Percentiles rank a stretch among this genome's conserved stretches.
Evolutionary conservation across 2,113 vertebrate species (phyloP).

Genomic region (Rhabdornis inornatus): DNA sequence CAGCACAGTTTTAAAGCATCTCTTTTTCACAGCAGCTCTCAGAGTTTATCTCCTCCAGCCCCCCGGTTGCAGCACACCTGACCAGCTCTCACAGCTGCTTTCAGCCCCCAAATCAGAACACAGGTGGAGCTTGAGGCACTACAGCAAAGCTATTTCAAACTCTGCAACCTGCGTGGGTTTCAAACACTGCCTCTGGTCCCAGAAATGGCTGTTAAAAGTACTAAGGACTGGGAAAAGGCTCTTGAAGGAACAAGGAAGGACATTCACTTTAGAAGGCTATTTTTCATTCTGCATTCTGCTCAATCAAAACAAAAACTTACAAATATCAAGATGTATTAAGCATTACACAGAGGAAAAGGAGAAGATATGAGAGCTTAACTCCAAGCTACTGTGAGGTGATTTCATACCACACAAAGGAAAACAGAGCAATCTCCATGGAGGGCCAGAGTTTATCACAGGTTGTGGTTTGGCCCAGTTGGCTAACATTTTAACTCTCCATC

Average conservation of each 20-base stretch:
- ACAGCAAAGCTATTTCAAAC: not conserved
- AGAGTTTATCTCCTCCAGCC: not conserved
- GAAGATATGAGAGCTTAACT: not conserved
- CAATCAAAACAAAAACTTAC: not conserved
- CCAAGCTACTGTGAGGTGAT: not conserved
- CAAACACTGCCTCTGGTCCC: not conserved
- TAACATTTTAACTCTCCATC: not conserved
- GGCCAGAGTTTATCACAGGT: conserved; percentile 8
- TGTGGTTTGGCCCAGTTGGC: not conserved
- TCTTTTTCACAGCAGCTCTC: not conserved
- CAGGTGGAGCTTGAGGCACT: not conserved
- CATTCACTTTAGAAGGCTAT: not conserved
- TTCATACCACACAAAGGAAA: not conserved
- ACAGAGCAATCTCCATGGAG: not conserved
- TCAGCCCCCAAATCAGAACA: not conserved
- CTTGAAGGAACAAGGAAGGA: not conserved
- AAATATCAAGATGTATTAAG: not conserved
- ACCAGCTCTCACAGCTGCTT: not conserved
- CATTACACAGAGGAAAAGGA: not conserved
- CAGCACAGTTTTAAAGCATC: not conserved
- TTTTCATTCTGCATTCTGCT: not conserved
- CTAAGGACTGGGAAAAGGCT: not conserved
- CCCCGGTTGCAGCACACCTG: not conserved
- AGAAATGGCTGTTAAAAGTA: not conserved
- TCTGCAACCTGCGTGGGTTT: not conserved